Evolutionary conservation across 2,797 vertebrate species (phyloP).

Genomic region (Liparis tanakae): DNA sequence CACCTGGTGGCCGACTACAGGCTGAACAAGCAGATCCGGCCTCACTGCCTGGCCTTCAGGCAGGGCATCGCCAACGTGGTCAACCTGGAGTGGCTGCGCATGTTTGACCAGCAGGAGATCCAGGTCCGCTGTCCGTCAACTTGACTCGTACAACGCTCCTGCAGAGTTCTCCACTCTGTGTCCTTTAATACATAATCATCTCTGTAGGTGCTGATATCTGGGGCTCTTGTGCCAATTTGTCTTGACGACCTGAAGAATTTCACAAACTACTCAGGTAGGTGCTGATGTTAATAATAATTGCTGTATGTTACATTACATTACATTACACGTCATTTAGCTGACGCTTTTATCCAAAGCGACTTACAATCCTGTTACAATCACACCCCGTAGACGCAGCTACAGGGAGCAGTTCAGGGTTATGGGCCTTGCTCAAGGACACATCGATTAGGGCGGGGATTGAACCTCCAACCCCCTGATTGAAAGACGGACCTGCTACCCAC

Average conservation of each 20-base stretch:
- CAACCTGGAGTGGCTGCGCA: conserved; percentile 97
- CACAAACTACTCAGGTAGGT: conserved; percentile 96
- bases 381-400: too few relatives aligned
- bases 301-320: too few relatives aligned
- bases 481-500: too few relatives aligned
- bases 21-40: conserved; percentile 95
- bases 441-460: too few relatives aligned
- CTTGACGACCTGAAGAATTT: conserved; percentile 97
- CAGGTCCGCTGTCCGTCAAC: conserved; percentile 83
- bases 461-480: too few relatives aligned
- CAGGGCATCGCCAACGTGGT: conserved; percentile 97
- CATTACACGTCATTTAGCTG: too few relatives aligned
- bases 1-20: conserved; percentile 96
- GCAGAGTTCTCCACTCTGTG: neutral
- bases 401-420: too few relatives aligned
- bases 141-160: neutral
- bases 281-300: neutral
- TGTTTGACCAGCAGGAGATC: conserved; percentile 99
- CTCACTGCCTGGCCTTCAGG: conserved; percentile 94
- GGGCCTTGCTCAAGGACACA: too few relatives aligned
- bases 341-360: too few relatives aligned
- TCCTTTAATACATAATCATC: neutral
- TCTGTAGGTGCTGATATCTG: conserved; percentile 93
- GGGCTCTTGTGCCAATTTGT: conserved; percentile 95
- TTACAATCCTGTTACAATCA: too few relatives aligned